Conservation (phyloP, 1,140 invertebrate species). For the Andrena cerasifolii region DNA sequence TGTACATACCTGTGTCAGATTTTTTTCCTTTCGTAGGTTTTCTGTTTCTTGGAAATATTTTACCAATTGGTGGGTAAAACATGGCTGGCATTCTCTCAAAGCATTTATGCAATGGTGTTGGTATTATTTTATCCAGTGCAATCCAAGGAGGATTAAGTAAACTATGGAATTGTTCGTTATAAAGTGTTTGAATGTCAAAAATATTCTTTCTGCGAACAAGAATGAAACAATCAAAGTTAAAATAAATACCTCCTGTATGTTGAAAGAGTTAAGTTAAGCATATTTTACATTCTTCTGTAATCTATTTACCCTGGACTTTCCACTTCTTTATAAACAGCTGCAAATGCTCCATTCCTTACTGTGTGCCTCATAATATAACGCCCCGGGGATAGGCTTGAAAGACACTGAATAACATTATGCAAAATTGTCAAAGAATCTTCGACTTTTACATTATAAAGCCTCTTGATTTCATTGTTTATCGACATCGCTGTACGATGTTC, state of each 20-base stretch:
- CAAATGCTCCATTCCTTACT: constrained; percentile 77
- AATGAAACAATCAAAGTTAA: not conserved
- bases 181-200: constrained; percentile 61
- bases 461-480: constrained; percentile 74
- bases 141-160: constrained; percentile 65
- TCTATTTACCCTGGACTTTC: constrained; percentile 52
- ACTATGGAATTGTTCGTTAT: constrained; percentile 40
- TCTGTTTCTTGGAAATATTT: not conserved
- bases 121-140: constrained; percentile 61
- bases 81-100: constrained; percentile 69
- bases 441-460: constrained; percentile 74
- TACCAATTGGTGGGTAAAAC: constrained; percentile 53
- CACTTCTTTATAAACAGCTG: constrained; percentile 70
- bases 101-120: constrained; percentile 55
- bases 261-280: not conserved
- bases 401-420: constrained; percentile 76
- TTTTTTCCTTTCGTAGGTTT: not conserved
- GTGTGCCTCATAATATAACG: constrained; percentile 79
- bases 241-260: not conserved
- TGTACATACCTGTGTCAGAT: not conserved
- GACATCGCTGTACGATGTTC: constrained; percentile 76
- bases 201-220: constrained; percentile 62
- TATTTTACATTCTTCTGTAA: not conserved
- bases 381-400: constrained; percentile 73
- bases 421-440: constrained; percentile 72